Evolutionary conservation across 2,888 invertebrate genomes (phyloP), one percentile per base, ranked within the genome.

Genomic region (Macrophya annulata): DNA sequence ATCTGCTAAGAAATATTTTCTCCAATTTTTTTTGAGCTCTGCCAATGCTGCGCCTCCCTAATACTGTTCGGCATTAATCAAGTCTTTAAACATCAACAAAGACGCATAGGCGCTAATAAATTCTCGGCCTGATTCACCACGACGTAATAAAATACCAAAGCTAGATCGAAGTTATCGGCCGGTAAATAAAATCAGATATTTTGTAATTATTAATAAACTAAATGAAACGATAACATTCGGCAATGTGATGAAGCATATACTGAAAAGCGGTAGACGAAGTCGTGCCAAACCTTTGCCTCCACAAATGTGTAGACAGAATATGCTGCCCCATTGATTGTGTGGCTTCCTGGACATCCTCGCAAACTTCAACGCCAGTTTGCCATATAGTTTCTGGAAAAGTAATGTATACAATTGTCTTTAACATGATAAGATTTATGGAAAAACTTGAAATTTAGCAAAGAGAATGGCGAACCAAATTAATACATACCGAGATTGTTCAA

Each of bases 301-400:
- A 94, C 74, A 94, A 91, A 88, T 94, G 90, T 74, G 93, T 93
- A 12, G 93, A 90, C 62, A 94, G 91, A 85, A 93, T 91, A 85
- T 92, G 92, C 84, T 93, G 92, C 4, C 93, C 93, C 81, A 91
- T 88, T 8, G 90, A 87, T 37, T 91, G 91, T 1, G 92, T 93
- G 45, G 93, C 90, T 85, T 94, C 94, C 90, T 95, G 95, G 65
- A 95, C 93, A 87, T 94, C 94, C 86, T 95, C 94, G 90, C 96
- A 96, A 40, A 96, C 92, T 17, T 94, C 91, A n/a, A 95, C 92
- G 8, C 95, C 96, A 59, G 95, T 94, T n/a, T 95, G 94, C 96
- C 96, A 96, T 87, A 96, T 95, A 0, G 95, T 95, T 88, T 95
- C 95, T 91, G 92, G 91, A 92, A 86, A 93, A 93, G 12, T 15